Evolutionary conservation across 2,797 vertebrate species (phyloP).

Genomic region (Cyclopterus lumpus): DNA sequence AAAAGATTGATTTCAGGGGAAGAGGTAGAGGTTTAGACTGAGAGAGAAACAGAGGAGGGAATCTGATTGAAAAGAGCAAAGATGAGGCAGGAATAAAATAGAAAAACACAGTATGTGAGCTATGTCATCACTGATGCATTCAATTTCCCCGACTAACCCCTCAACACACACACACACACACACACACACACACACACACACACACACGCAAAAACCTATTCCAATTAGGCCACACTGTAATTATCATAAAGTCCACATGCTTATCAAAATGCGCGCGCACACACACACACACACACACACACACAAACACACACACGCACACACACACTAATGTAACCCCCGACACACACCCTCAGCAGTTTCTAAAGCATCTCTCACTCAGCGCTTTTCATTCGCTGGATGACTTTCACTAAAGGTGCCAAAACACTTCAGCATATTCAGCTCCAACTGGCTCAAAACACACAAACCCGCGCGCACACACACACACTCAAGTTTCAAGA

Average conservation of each 20-base stretch:
- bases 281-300: background rate
- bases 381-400: conserved; percentile 22
- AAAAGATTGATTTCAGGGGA: conserved; percentile 6
- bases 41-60: conserved; percentile 16
- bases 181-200: conserved; percentile 3
- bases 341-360: conserved; percentile 15
- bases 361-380: conserved; percentile 24
- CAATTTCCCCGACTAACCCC: conserved; percentile 47
- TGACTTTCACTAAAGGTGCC: conserved; percentile 48
- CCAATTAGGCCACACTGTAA: conserved; percentile 37
- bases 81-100: background rate
- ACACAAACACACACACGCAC: background rate
- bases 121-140: conserved; percentile 53
- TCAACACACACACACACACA: conserved; percentile 13
- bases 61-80: conserved; percentile 22
- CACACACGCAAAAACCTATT: too few species aligned
- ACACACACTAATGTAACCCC: conserved; percentile 4
- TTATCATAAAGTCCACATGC: conserved; percentile 37
- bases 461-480: background rate
- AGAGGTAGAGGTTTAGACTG: conserved; percentile 35
- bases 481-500: background rate
- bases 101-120: conserved; percentile 12
- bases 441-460: background rate
- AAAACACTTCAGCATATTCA: conserved; percentile 34
- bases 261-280: background rate